Evolutionary conservation across 2,888 invertebrate genomes (phyloP).

Genomic region (Resseliella maxima): DNA sequence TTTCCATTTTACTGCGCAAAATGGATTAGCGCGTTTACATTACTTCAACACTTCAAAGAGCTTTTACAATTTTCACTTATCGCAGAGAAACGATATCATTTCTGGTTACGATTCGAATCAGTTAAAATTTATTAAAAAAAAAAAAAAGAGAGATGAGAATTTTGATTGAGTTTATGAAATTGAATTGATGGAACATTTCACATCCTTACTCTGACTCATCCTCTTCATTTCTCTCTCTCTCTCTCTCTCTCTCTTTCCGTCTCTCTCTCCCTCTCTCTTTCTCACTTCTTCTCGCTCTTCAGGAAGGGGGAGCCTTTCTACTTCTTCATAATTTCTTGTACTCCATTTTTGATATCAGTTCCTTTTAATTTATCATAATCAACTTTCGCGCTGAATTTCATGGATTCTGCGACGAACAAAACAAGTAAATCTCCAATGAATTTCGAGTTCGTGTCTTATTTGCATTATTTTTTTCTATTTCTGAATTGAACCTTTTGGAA

Average conservation of each 20-base stretch:
- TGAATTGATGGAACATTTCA: too few relatives aligned
- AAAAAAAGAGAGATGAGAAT: too few relatives aligned
- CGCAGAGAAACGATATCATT: too few relatives aligned
- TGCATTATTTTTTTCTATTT: not conserved
- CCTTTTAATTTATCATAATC: slow-evolving; percentile 3
- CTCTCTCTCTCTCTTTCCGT: too few relatives aligned
- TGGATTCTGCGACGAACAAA: not conserved
- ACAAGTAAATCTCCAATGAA: not conserved
- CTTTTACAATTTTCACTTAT: not conserved
- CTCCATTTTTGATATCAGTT: not conserved
- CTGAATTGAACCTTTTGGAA: too few relatives aligned
- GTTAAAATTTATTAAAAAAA: too few relatives aligned
- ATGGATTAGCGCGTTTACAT: not conserved
- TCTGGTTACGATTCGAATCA: too few relatives aligned
- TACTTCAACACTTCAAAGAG: not conserved
- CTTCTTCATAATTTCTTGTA: not conserved
- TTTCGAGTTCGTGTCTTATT: not conserved
- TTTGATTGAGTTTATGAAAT: too few relatives aligned
- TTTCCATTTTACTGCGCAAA: not conserved
- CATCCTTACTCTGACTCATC: too few relatives aligned
- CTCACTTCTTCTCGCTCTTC: not conserved
- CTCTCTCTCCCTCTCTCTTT: not conserved
- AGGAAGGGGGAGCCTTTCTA: too few relatives aligned
- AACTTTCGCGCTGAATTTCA: not conserved
- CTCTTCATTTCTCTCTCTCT: too few relatives aligned